Base-by-base conservation (phyloP, 2,888 invertebrate species). In the Melanostoma mellinum region DNA sequence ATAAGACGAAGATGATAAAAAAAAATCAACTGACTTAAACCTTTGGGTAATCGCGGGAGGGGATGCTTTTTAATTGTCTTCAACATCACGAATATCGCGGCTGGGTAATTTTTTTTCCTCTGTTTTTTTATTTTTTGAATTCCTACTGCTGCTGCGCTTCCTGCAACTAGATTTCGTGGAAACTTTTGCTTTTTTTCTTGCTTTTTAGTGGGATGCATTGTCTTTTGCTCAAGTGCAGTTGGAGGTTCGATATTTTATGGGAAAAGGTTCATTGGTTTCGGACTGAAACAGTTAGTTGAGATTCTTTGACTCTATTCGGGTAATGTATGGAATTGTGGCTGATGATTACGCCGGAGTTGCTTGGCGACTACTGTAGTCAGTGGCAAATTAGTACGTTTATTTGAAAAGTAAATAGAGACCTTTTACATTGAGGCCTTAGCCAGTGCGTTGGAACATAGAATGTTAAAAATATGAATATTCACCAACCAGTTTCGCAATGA, bases 21-120 rank as follows among this genome's bases (percentile, higher is more conserved):
- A 50, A 61, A 42, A 33, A 55, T 6, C 36, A 40, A 20, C 20
- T 20, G 52, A 32, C 52, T 65, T 30, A 65, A 67, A 53, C 56
- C 63, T 56, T 55, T 63, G 50, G 63, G 40, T 58, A 69, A 46
- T 72, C 58, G 67, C 63, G 78, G 78, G 68, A 78, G 74, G 79
- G 79, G 84, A 79, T 79, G 79, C 71, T 79, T 76, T 82, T 84
- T 84, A 84, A 84, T 84, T 84, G 84, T 84, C 79, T 84, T 84
- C 79, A 75, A 84, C 84, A 84, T 84, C 84, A 84, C 84, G 84
- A 84, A 84, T 79, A 84, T 79, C 79, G 60, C 73, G 74, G 60
- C 44, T 50, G 44, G 68, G 65, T 74, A 65, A 48, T 38, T n/a
- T 60, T 60, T 72, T 55, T 67, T 65, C 65, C 65, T 68, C 55